Conservation (phyloP, 2,797 vertebrate genomes). For the Sebastes trivittatus region DNA sequence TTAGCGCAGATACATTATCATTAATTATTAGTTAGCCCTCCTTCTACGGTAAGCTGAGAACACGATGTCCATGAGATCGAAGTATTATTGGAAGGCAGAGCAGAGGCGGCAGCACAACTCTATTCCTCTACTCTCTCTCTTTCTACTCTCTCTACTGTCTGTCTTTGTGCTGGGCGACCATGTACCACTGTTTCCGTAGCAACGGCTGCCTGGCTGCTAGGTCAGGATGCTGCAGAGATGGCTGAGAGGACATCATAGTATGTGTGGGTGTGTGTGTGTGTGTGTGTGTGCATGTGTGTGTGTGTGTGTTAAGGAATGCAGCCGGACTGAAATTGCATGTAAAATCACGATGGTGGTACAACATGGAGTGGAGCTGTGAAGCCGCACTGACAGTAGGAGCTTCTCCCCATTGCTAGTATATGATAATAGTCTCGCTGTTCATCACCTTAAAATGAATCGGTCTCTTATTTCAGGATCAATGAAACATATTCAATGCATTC, state of each 20-base stretch:
- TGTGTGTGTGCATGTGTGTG: not conserved
- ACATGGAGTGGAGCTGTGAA: not conserved
- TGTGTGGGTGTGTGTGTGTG: conserved; percentile 18
- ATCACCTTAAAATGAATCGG: not conserved
- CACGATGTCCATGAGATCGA: conserved; percentile 63
- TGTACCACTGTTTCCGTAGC: conserved; percentile 79
- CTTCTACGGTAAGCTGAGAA: conserved; percentile 56
- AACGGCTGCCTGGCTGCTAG: conserved; percentile 76
- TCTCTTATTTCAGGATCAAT: not conserved
- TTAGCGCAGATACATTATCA: conserved; percentile 51
- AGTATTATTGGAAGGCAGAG: conserved; percentile 65
- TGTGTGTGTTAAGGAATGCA: conserved; percentile 33
- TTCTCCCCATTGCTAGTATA: not conserved
- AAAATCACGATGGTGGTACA: not conserved
- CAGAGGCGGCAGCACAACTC: conserved; percentile 68
- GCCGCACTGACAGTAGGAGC: not conserved
- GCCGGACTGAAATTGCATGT: conserved; percentile 9
- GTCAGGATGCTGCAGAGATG: conserved; percentile 70
- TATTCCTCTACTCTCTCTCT: conserved; percentile 27
- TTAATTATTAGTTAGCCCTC: conserved; percentile 57
- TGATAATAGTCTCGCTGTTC: not conserved
- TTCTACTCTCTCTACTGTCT: conserved; percentile 14
- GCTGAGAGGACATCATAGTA: conserved; percentile 44
- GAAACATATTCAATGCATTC: not conserved
- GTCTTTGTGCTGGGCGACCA: conserved; percentile 52